Evolutionary conservation across 30 jellyfish, hydroid and myxozoan species (phyloP).

Genomic region (Aurelia aurita): DNA sequence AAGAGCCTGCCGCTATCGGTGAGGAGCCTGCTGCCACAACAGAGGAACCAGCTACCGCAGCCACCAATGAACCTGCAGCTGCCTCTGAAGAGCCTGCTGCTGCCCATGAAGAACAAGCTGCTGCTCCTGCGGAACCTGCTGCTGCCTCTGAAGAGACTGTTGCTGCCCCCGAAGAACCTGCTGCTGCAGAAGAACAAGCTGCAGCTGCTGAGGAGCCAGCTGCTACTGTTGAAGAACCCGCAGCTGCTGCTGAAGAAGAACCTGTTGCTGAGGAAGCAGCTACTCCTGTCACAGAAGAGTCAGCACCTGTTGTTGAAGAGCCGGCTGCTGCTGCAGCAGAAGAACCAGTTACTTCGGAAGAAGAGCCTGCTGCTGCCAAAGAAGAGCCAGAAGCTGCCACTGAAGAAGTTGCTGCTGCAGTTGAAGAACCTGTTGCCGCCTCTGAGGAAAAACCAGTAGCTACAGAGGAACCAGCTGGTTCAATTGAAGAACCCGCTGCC

Average conservation of each 20-base stretch:
- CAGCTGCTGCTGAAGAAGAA: background rate
- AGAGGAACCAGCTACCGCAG: constrained; percentile 1
- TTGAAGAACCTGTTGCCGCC: background rate
- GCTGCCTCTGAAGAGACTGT: background rate
- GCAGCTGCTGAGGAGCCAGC: constrained; percentile 32
- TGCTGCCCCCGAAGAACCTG: constrained; percentile 6
- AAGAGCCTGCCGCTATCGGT: constrained; percentile 23
- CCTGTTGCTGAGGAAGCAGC: constrained; percentile 21
- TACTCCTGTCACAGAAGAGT: constrained; percentile 17
- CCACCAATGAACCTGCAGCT: constrained; percentile 24
- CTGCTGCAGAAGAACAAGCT: constrained; percentile 19
- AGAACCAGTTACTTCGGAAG: constrained; percentile 24
- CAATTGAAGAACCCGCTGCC: constrained; percentile 22
- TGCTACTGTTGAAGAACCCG: constrained; percentile 31
- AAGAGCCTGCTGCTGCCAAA: constrained; percentile 23
- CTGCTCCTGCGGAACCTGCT: constrained; percentile 17
- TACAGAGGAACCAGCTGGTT: constrained; percentile 35
- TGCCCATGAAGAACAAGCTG: background rate
- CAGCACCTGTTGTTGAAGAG: background rate
- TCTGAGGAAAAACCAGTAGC: constrained; percentile 18
- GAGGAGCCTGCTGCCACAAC: constrained; percentile 41
- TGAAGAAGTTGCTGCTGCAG: background rate
- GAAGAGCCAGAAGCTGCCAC: constrained; percentile 19
- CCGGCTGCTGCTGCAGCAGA: constrained; percentile 10
- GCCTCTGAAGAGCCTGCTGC: constrained; percentile 22